Evolutionary conservation across 1,140 invertebrate species (phyloP), one percentile per base, ranked within the genome.

Genomic region (Anadara kagoshimensis): DNA sequence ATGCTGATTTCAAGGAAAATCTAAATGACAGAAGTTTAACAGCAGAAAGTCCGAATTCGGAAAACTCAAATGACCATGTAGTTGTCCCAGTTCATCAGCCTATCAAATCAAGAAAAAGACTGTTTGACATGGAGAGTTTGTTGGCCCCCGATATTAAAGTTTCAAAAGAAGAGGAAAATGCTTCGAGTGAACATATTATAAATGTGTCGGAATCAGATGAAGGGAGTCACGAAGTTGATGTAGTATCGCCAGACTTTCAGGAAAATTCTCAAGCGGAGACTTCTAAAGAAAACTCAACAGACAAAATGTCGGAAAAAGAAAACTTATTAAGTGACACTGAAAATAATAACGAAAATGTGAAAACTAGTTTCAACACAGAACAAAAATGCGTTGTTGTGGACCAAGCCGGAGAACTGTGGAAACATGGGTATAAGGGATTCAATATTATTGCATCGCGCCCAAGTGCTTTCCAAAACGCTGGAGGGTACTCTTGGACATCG

Each of bases 61-160:
- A 54, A 29, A 51, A 64, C 29, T 8, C 11, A 36, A 43, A n/a
- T 49, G 43, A 43, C 10, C 41, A 45, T 44, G 16, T 49, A 78
- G 76, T 63, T 76, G 81, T 57, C 61, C 66, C 59, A 75, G 66
- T 57, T 65, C 58, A 68, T 43, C 47, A 71, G 11, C 41, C 78
- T 51, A 49, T 82, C 43, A 49, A 65, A 47, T 75, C 79, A 24
- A 85, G 88, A 41, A 97, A 96, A 81, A 86, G 97, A 51, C 94
- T 96, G 84, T 99, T 99, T 86, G 97, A 99, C 88, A 95, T 99
- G 2, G 97, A 96, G 0, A 97, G 96, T 1, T 91, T 99, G 0
- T 89, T 99, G 0, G 97, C 96, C 0, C 97, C 90, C 0, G 90
- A 91, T 49, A 53, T 63, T 7, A 36, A 36, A 51, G 14, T 43